phyloP scores from a whole-genome alignment of 2,113 vertebrate genomes.

The Meles meles region DNA sequence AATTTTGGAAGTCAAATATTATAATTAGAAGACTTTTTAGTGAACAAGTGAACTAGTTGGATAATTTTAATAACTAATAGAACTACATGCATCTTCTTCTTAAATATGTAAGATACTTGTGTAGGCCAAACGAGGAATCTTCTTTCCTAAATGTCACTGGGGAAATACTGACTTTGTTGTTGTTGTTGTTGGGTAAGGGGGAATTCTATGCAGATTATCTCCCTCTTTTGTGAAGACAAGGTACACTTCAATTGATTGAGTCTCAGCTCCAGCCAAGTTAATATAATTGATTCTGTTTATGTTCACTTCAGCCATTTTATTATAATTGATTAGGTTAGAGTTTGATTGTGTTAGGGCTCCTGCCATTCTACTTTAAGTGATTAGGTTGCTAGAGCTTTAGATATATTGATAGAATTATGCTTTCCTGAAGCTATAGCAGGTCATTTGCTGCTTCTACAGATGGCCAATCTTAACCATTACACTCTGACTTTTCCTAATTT shows the following conservation, averaged over 20 bases:
- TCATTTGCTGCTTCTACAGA: neutral
- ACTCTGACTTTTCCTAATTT: conserved; percentile 17
- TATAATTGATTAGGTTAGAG: conserved; percentile 62
- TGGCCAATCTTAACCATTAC: neutral
- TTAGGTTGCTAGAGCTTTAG: conserved; percentile 51
- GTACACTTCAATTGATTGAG: conserved; percentile 52
- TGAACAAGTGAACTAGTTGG: conserved; percentile 14
- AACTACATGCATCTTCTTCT: neutral
- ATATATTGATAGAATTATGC: conserved; percentile 53
- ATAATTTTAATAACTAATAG: conserved; percentile 1
- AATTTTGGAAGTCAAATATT: conserved; percentile 38
- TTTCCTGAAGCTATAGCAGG: conserved; percentile 41
- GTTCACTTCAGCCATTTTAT: conserved; percentile 45
- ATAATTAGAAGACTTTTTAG: neutral
- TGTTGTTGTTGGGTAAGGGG: too few species aligned
- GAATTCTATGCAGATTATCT: neutral
- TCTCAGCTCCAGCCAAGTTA: conserved; percentile 55
- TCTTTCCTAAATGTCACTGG: conserved; percentile 12
- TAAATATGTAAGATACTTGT: neutral
- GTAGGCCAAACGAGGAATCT: neutral
- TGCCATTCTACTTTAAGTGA: conserved; percentile 60
- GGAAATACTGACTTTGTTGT: neutral
- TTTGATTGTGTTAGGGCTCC: conserved; percentile 57
- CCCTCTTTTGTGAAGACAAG: conserved; percentile 32
- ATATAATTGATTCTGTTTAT: conserved; percentile 62